Percentiles rank a stretch among this genome's conserved stretches.
phyloP scores from a whole-genome alignment of 1,140 invertebrate genomes.

The Cotesia chilonis region DNA sequence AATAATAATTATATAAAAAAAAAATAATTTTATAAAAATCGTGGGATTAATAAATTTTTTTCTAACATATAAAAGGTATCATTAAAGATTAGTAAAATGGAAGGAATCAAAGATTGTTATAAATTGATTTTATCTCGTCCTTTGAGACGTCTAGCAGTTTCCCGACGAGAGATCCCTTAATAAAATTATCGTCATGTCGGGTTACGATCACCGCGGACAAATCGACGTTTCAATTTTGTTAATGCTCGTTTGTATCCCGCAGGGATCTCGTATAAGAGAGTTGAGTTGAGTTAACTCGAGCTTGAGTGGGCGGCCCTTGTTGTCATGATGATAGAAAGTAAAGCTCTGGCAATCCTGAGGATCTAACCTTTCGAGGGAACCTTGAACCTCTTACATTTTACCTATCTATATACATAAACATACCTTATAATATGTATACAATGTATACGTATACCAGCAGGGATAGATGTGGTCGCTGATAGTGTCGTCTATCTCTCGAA shows the following conservation, averaged over 20 bases:
- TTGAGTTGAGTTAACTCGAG: background rate
- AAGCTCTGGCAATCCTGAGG: background rate
- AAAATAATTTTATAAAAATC: too few species aligned
- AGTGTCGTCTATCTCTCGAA: conserved; percentile 20
- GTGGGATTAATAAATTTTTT: too few species aligned
- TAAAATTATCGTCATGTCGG: conserved; percentile 57
- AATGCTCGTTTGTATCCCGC: conserved; percentile 52
- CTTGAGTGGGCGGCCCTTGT: background rate
- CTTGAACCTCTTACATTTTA: background rate
- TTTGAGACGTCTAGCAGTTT: conserved; percentile 5
- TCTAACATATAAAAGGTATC: too few species aligned
- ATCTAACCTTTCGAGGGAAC: too few species aligned
- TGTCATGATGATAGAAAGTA: conserved; percentile 14
- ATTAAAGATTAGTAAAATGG: too few species aligned
- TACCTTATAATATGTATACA: too few species aligned
- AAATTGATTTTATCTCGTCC: conserved; percentile 20
- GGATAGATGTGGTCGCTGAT: conserved; percentile 16
- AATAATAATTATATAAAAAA: too few species aligned
- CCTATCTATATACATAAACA: background rate
- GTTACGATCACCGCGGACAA: conserved; percentile 58
- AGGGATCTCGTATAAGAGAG: conserved; percentile 30
- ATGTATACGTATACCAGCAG: background rate
- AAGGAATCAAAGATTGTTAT: conserved; percentile 17
- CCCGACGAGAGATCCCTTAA: conserved; percentile 47
- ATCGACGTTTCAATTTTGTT: conserved; percentile 67